These are phyloP conservation scores for Anthoptus insignis DNA, from an alignment of 2,888 invertebrate genomes.

Conservation along the genomic window DNA sequence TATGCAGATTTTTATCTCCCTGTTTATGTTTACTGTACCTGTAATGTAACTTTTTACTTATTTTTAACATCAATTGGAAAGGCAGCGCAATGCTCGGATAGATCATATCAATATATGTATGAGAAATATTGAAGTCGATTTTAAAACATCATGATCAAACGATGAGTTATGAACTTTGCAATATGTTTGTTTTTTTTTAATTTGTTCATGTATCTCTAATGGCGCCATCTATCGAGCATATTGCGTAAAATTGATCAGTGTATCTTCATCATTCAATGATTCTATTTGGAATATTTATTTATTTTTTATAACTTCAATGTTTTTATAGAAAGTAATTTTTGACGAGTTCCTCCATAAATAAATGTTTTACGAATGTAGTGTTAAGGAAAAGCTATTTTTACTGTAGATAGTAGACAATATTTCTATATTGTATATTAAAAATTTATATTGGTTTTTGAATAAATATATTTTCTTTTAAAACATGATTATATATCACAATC, in stretches of 20 bases:
- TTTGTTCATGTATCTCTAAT: too few relatives aligned
- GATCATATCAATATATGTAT: too few relatives aligned
- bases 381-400: conserved; percentile 53
- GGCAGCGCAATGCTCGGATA: too few relatives aligned
- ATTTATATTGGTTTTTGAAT: conserved; percentile 57
- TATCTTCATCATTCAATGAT: neutral
- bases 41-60: too few relatives aligned
- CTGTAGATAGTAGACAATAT: conserved; percentile 22
- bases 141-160: too few relatives aligned
- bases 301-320: neutral
- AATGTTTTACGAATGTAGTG: conserved; percentile 24
- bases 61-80: too few relatives aligned
- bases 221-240: too few relatives aligned
- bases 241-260: neutral
- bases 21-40: too few relatives aligned
- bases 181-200: too few relatives aligned
- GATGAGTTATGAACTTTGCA: too few relatives aligned
- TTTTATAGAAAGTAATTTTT: neutral
- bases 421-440: conserved; percentile 59
- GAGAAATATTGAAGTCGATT: too few relatives aligned
- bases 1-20: too few relatives aligned
- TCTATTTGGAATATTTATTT: neutral
- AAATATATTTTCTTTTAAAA: conserved; percentile 62
- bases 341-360: conserved; percentile 17
- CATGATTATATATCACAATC: conserved; percentile 71